These are phyloP conservation scores for Lateolabrax maculatus DNA, from an alignment of 2,797 vertebrate species.

Conservation along the genomic window DNA sequence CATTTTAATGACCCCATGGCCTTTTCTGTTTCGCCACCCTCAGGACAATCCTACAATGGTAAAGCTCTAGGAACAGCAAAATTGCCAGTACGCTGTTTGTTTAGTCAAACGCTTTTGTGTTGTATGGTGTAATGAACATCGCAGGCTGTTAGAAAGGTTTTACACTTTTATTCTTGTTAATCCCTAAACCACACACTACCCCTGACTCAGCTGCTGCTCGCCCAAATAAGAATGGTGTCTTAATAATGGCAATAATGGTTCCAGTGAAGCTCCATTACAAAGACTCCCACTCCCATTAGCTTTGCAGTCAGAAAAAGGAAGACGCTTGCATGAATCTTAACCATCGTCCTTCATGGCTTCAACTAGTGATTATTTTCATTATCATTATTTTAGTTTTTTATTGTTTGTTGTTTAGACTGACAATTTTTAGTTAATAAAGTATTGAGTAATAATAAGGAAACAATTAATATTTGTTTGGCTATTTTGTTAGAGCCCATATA, in stretches of 20 bases:
- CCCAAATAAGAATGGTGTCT: slow-evolving; percentile 49
- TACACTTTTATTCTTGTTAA: slow-evolving; percentile 59
- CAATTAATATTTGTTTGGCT: neutral
- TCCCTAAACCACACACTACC: slow-evolving; percentile 64
- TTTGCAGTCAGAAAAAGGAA: slow-evolving; percentile 23
- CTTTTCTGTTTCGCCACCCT: slow-evolving; percentile 46
- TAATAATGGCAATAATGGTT: slow-evolving; percentile 53
- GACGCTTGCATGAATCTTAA: neutral
- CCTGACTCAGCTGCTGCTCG: slow-evolving; percentile 57
- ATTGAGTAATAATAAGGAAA: neutral
- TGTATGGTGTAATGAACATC: slow-evolving; percentile 63
- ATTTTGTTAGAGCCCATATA: neutral
- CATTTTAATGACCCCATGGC: slow-evolving; percentile 47
- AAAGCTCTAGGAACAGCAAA: slow-evolving; percentile 45
- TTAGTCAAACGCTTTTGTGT: slow-evolving; percentile 53
- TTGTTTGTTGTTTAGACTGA: neutral
- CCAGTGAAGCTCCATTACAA: slow-evolving; percentile 24
- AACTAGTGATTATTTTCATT: neutral
- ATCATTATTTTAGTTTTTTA: neutral
- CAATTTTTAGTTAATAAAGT: neutral
- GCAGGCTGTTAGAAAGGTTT: slow-evolving; percentile 51
- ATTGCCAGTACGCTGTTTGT: slow-evolving; percentile 37
- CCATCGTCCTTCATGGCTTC: neutral
- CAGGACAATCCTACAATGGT: slow-evolving; percentile 6
- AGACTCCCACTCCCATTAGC: slow-evolving; percentile 23